Evolutionary conservation across 2,888 invertebrate genomes (phyloP).

Genomic region (Drosophila prolongata): DNA sequence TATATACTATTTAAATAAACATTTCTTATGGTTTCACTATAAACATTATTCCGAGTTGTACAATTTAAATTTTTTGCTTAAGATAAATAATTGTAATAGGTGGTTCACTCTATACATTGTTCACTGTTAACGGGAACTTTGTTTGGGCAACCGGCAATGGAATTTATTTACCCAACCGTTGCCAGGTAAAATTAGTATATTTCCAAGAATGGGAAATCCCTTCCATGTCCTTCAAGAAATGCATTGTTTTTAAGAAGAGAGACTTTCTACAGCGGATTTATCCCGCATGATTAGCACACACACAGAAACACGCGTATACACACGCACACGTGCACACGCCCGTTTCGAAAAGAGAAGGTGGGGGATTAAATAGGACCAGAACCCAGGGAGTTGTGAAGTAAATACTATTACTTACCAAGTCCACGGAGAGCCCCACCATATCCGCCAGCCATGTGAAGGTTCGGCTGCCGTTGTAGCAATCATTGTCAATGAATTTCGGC

Average conservation of each 20-base stretch:
- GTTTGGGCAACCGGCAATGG: slow-evolving; percentile 1
- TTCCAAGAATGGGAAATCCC: neutral
- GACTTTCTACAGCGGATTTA: slow-evolving; percentile 4
- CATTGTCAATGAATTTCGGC: slow-evolving; percentile 68
- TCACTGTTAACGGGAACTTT: neutral
- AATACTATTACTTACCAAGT: slow-evolving; percentile 88
- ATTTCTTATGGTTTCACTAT: too few relatives aligned
- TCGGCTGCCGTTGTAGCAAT: slow-evolving; percentile 89
- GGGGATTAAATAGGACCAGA: neutral
- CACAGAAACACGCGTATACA: slow-evolving; percentile 3
- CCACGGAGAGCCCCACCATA: slow-evolving; percentile 89
- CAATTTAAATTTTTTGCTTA: neutral
- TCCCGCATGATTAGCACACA: slow-evolving; percentile 13
- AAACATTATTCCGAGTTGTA: too few relatives aligned
- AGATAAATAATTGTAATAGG: neutral
- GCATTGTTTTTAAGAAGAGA: slow-evolving; percentile 1
- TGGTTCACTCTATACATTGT: neutral
- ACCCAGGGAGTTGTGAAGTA: neutral
- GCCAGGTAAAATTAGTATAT: slow-evolving; percentile 7
- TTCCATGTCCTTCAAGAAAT: neutral
- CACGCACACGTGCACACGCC: slow-evolving; percentile 45
- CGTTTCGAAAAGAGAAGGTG: slow-evolving; percentile 9
- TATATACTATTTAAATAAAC: neutral
- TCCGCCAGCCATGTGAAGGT: slow-evolving; percentile 89
- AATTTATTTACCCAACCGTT: neutral